A percentile compares a stretch with the other conserved stretches of the same genome.
Evolutionary conservation across 2,797 vertebrate species (phyloP).

Genomic region (Argyrosomus regius): DNA sequence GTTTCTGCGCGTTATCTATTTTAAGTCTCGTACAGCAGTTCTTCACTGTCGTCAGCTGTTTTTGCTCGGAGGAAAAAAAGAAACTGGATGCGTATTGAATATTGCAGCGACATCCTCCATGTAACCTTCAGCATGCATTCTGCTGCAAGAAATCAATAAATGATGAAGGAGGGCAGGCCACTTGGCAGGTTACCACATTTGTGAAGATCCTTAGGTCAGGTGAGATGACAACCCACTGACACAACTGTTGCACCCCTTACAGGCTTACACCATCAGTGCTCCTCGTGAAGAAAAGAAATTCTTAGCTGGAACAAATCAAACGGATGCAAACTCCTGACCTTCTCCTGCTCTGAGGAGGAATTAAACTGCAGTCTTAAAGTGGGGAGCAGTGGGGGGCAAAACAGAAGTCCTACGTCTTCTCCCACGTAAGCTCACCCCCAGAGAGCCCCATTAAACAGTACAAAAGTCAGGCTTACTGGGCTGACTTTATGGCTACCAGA

Average conservation of each 20-base stretch:
- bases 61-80: conserved; percentile 16
- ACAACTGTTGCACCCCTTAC: conserved; percentile 6
- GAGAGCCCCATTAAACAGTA: conserved; percentile 72
- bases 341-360: conserved; percentile 21
- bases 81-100: conserved; percentile 44
- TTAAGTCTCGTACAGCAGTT: conserved; percentile 30
- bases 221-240: conserved; percentile 36
- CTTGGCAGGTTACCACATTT: conserved; percentile 42
- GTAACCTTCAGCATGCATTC: conserved; percentile 49
- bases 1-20: conserved; percentile 45
- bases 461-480: conserved; percentile 82
- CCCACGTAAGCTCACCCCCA: conserved; percentile 68
- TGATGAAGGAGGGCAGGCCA: conserved; percentile 34
- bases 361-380: conserved; percentile 61
- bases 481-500: conserved; percentile 92
- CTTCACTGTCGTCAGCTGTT: conserved; percentile 34
- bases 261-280: neutral
- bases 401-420: conserved; percentile 73
- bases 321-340: conserved; percentile 87
- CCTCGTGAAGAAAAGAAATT: neutral
- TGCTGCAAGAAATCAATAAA: conserved; percentile 58
- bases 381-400: conserved; percentile 72
- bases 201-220: conserved; percentile 37
- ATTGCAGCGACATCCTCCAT: conserved; percentile 51
- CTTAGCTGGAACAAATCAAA: conserved; percentile 30